Percentiles rank a stretch among this genome's conserved stretches.
Evolutionary conservation across 2,797 vertebrate genomes (phyloP).

Genomic region (Phrynocephalus vlangalii): DNA sequence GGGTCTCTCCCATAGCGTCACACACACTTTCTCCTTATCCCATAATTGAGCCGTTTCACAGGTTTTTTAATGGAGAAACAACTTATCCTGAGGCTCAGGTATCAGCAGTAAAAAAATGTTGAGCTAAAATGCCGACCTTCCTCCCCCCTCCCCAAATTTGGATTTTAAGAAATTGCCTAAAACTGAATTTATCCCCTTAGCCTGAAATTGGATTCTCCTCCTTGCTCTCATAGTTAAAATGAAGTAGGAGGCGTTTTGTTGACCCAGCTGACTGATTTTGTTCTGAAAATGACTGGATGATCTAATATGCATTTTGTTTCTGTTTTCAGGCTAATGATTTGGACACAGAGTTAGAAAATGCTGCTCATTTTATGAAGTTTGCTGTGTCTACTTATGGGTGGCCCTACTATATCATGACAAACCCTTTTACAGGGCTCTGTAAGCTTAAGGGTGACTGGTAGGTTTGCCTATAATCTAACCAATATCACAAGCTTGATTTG

Average conservation of each 20-base stretch:
- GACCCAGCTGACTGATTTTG: not conserved
- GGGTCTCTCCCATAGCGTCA: too few species aligned
- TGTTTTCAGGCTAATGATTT: constrained; percentile 83
- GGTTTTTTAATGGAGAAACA: too few species aligned
- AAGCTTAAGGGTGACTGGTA: constrained; percentile 92
- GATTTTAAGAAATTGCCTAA: too few species aligned
- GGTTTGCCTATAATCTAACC: constrained; percentile 50
- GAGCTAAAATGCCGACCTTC: too few species aligned
- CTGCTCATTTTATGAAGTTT: constrained; percentile 92
- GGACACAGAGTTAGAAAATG: constrained; percentile 88
- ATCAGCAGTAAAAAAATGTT: too few species aligned
- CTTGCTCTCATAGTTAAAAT: not conserved
- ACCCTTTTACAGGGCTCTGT: constrained; percentile 88
- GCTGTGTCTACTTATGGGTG: constrained; percentile 95
- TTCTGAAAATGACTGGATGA: not conserved
- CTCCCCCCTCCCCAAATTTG: too few species aligned
- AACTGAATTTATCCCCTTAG: too few species aligned
- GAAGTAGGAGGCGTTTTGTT: too few species aligned
- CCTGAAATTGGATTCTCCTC: too few species aligned
- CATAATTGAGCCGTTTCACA: too few species aligned
- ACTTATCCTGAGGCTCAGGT: too few species aligned
- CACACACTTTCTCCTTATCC: too few species aligned
- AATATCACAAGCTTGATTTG: not conserved
- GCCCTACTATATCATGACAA: constrained; percentile 92
- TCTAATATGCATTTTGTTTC: not conserved